Conservation (phyloP, 2,888 invertebrate genomes). For the Eudemis profundana region DNA sequence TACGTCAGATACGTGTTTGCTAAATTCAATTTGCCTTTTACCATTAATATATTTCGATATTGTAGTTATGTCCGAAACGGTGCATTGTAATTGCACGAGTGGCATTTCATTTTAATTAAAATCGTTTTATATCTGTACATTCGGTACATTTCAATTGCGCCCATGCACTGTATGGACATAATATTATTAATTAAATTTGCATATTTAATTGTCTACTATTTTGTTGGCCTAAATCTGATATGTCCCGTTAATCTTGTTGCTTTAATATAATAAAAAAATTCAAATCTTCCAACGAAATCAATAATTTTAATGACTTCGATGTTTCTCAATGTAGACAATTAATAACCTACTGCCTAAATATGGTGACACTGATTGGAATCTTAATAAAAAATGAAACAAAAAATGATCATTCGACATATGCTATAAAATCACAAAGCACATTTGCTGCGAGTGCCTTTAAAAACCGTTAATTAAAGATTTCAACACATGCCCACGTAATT, state of each 20-base stretch:
- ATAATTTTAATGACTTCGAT: no score
- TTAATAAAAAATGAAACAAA: conserved; percentile 1
- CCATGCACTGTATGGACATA: background rate
- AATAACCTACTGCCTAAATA: background rate
- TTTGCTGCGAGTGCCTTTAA: conserved; percentile 27
- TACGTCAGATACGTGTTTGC: no score
- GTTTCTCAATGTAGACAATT: background rate
- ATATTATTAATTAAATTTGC: no score
- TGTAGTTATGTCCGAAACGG: background rate
- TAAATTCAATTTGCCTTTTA: background rate
- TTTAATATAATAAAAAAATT: no score
- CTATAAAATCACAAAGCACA: conserved; percentile 25
- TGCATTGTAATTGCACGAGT: conserved; percentile 1
- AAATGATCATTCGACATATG: conserved; percentile 2
- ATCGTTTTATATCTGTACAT: background rate
- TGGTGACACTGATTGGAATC: background rate
- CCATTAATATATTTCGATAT: background rate
- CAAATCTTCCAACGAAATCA: no score
- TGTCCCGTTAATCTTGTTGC: no score
- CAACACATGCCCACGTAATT: conserved; percentile 37
- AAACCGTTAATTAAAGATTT: conserved; percentile 41
- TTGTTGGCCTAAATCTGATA: no score
- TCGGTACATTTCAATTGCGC: background rate
- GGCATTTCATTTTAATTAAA: conserved; percentile 13
- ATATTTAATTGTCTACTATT: no score